Conservation (phyloP, 2,113 vertebrate species). For the Podarcis muralis region DNA sequence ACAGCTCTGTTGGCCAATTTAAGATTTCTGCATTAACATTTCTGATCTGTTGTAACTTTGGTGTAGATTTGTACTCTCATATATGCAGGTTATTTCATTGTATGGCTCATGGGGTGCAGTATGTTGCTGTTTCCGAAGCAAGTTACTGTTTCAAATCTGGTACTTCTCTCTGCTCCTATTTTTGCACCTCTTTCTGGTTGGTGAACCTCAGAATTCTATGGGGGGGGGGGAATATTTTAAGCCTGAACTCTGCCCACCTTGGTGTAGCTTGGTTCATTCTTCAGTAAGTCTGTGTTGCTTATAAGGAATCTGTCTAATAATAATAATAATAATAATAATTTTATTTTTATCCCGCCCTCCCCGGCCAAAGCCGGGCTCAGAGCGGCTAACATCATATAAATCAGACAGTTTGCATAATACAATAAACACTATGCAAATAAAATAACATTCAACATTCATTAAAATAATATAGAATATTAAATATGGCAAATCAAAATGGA, state of each 20-base stretch:
- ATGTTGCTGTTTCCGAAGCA: background rate
- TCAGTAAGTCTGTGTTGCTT: background rate
- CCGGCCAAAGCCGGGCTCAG: too few relatives aligned
- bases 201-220: background rate
- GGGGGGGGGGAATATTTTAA: background rate
- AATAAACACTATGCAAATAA: too few relatives aligned
- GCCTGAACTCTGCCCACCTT: background rate
- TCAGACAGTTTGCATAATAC: too few relatives aligned
- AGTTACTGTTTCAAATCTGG: background rate
- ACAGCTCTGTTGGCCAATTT: background rate
- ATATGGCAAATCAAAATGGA: too few relatives aligned
- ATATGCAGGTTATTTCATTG: background rate
- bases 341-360: too few relatives aligned
- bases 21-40: background rate
- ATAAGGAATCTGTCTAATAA: too few relatives aligned
- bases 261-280: background rate
- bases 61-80: background rate
- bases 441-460: too few relatives aligned
- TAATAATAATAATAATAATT: too few relatives aligned
- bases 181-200: background rate
- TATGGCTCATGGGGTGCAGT: background rate
- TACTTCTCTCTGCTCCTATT: background rate
- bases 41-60: background rate
- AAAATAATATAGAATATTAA: too few relatives aligned
- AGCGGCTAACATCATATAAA: too few relatives aligned